A percentile compares a stretch with the other conserved stretches of the same genome.
These are phyloP conservation scores for Mus spicilegus DNA, from an alignment of 2,113 vertebrate species.

Conservation along the genomic window DNA sequence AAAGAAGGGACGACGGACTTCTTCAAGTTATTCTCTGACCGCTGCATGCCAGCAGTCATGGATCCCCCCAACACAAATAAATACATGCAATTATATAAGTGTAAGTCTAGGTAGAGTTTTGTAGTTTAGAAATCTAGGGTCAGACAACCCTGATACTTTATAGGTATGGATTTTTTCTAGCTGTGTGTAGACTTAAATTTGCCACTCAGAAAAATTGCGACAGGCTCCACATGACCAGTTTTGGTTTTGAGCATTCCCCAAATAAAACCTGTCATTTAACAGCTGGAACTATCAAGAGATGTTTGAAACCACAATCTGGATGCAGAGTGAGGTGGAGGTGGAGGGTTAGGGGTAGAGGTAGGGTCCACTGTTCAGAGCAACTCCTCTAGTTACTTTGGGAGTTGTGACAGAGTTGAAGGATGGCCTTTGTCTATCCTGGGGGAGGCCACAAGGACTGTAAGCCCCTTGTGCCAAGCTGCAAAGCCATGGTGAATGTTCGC, in stretches of 20 bases:
- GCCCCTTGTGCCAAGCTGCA: background rate
- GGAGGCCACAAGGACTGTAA: background rate
- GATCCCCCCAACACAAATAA: background rate
- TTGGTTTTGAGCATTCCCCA: constrained; percentile 65
- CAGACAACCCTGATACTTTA: background rate
- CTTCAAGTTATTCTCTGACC: background rate
- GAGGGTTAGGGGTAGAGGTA: background rate
- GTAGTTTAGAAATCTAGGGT: background rate
- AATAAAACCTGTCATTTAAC: constrained; percentile 72
- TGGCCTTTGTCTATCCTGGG: background rate
- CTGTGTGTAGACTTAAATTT: background rate
- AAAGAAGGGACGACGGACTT: background rate
- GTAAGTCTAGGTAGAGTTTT: background rate
- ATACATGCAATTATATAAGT: background rate
- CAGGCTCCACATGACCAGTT: constrained; percentile 27
- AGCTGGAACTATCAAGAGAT: constrained; percentile 65
- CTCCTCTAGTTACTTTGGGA: constrained; percentile 16
- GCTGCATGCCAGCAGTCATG: too few species aligned
- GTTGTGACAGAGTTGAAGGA: background rate
- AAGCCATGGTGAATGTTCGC: background rate
- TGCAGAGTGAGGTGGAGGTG: background rate
- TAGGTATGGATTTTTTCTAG: background rate
- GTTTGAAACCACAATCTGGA: constrained; percentile 65
- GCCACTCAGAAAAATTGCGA: constrained; percentile 38
- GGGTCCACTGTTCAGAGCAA: background rate